Evolutionary conservation across 2,113 vertebrate species (phyloP), one percentile per base, ranked within the genome.

Genomic region (Australoheros scitulus): DNA sequence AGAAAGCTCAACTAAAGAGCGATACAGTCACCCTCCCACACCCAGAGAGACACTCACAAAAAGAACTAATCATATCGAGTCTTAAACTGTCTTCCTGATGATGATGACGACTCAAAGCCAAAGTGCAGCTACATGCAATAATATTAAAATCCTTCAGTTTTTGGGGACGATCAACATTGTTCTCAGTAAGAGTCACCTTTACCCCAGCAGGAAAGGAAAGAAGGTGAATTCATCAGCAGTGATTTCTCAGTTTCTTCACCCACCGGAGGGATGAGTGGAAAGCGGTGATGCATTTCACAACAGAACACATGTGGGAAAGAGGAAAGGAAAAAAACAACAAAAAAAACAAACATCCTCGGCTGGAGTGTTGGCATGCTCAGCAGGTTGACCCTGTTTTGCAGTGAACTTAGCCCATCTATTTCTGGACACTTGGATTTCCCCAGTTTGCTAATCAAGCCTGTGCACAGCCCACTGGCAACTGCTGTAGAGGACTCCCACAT

Each of bases 281-380:
- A 79, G 76, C 47, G 7, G 15, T 80, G 82, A 87, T 41, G 58
- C 72, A 82, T 81, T 79, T 79, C 79, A 83, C 85, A 34, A 81
- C 78, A 79, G 83, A 81, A 79, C 68, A 55, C 15, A 76, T 61
- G 34, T 61, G 63, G 76, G 59, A 70, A 52, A 76, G 80, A 77
- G 6, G 36, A 56, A 80, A 2, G 90, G 50, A 70, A 56, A 86
- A 84, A 88, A 86, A 83, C 14, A 1, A 38, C 50, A 82, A 89
- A 60, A 70, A 60, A 86, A 86, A 88, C 56, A 90, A 86, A 83
- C 18, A 1, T 11, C 11, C 72, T 74, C 50, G 2, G 84, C 47
- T 80, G 70, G 90, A 85, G 74, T 50, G 79, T 80, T 61, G 79
- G 55, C 41, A 70, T 38, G 55, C 77, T 59, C 36, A 47, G 82